Base-by-base conservation (phyloP, 2,797 vertebrate genomes). In the Steatocranus sp. region DNA sequence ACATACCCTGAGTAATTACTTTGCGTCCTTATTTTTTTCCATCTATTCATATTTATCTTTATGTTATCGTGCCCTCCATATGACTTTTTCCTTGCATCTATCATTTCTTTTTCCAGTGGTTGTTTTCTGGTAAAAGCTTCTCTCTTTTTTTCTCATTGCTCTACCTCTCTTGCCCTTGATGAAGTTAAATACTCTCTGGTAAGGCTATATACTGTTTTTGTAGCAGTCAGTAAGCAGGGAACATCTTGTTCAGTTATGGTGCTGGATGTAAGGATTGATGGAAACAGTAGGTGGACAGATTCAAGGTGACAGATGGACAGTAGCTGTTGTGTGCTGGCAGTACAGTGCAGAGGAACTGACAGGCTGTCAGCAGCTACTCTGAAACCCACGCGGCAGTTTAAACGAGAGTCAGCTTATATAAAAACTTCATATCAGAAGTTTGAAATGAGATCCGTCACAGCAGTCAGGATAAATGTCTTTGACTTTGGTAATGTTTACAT, bases 201-300 rank as follows among this genome's bases (percentile, higher is more conserved):
- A 78, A 84, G 66, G 76, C 78, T 83, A 46, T 15, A 70, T 66
- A 80, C 80, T 83, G 68, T 76, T 82, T 81, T 80, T 76, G 85
- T 54, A 61, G 61, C 76, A 73, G 51, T 78, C 53, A 84, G 78
- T 84, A 79, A 84, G 49, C 53, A 63, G 84, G 54, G 34, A 75
- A 86, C 85, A 86, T 85, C 61, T 83, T 87, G 83, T 85, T 87
- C 25, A 76, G 81, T 86, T 80, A 73, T 92, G 83, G 87, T 88
- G 76, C 68, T 84, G 77, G 61, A 82, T 80, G 58, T 66, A 27
- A 58, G 78, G 77, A 84, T 66, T 90, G 84, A 91, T 87, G 83
- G 70, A 81, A 84, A 84, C 86, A 83, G 85, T 68, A 76, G 76
- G 56, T 61, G 75, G 78, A 85, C 81, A 83, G 75, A 89, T 85